Evolutionary conservation across 2,888 invertebrate species (phyloP), one percentile per base, ranked within the genome.

Genomic region (Fragum sueziense): DNA sequence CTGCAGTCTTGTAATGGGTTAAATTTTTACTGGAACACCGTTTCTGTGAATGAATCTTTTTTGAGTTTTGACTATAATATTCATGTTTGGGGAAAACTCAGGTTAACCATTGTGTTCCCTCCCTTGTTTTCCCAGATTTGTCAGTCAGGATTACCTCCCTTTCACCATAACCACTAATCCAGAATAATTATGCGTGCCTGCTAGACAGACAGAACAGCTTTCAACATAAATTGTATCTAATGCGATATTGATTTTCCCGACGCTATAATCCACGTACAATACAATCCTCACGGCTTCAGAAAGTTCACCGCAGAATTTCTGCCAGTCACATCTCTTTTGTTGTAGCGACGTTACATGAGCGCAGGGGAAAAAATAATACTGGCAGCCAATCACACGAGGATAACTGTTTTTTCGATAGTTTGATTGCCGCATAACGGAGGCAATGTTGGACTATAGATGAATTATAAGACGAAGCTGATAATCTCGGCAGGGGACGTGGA

Each of bases 161-260:
- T 78, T 37, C 52, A 82, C 82, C 70, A 75, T 70, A 20, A 52
- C 20, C 25, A 47, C 47, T 11, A 27, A 34, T 37, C 41, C 59
- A 71, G n/a, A 67, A 72, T 82, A 82, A 82, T 82, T 82, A 78
- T 79, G 71, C 65, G 41, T 57, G 34, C 72, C 75, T 57, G 76
- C 73, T 78, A 82, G 81, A 81, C 81, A 77, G 73, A 52, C 82
- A 78, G 75, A 70, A 69, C 75, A 82, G 78, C 76, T 75, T 82
- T 82, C 78, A 79, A 75, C 82, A 82, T 82, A 78, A 81, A 81
- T 81, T 78, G 73, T 70, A 73, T 75, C 82, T 78, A 82, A 81
- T 81, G 81, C 73, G 74, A 78, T 81, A 81, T 81, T 77, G 81
- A 81, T 81, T 81, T 81, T 76, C 67, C 69, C 52, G 72, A 75